Conservation (phyloP, 2,888 invertebrate species). For the Notocelia uddmanniana region DNA sequence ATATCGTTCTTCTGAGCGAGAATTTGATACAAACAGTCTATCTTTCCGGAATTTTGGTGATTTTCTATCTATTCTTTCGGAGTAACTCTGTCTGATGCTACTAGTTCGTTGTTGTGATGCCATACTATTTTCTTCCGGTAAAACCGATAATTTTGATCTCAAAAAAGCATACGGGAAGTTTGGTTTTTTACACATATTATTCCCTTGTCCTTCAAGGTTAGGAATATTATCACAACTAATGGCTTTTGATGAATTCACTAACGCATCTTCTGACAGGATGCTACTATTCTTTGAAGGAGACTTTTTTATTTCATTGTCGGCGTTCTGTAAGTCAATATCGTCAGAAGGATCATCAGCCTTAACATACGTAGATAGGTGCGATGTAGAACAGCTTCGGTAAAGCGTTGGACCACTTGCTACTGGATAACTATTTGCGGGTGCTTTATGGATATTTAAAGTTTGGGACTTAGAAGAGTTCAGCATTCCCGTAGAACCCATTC, state of each 20-base stretch:
- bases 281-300: constrained; percentile 71
- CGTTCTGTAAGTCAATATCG: constrained; percentile 88
- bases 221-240: constrained; percentile 91
- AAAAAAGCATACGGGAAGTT: constrained; percentile 92
- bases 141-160: constrained; percentile 90
- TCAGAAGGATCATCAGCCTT: constrained; percentile 93
- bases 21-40: constrained; percentile 76
- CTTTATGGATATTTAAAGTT: constrained; percentile 73
- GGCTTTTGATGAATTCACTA: constrained; percentile 85
- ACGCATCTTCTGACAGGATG: constrained; percentile 69
- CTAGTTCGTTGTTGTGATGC: constrained; percentile 79
- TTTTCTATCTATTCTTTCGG: constrained; percentile 79
- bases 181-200: constrained; percentile 85
- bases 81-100: constrained; percentile 83
- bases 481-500: constrained; percentile 92
- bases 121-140: constrained; percentile 90
- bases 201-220: constrained; percentile 83
- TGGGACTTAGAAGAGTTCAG: constrained; percentile 86
- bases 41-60: constrained; percentile 79
- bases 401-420: constrained; percentile 81
- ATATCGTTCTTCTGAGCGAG: constrained; percentile 87
- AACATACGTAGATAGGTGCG: constrained; percentile 90
- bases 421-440: constrained; percentile 67
- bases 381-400: constrained; percentile 92
- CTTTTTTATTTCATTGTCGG: constrained; percentile 70